phyloP scores from a whole-genome alignment of 2,888 invertebrate species.

The Parasteatoda lunata region DNA sequence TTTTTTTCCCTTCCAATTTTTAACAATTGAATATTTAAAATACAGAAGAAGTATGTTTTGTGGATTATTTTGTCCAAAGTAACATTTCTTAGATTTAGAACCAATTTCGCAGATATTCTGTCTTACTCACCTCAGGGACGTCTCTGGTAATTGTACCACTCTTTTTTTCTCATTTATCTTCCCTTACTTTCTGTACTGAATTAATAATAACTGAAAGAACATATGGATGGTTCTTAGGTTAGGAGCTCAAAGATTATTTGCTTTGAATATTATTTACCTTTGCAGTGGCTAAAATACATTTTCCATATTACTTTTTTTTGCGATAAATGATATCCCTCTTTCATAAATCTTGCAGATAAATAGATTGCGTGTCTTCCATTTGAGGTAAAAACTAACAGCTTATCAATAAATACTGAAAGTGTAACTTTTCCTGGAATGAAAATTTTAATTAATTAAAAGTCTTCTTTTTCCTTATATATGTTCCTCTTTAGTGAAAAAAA shows the following conservation, averaged over 20 bases:
- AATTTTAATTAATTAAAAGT: no score
- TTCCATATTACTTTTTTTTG: not conserved
- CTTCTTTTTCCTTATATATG: no score
- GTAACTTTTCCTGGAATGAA: no score
- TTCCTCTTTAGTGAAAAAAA: no score
- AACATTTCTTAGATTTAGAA: conserved; percentile 19
- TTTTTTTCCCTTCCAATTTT: no score
- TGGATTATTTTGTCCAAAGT: not conserved
- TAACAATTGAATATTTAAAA: no score
- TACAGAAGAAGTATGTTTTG: no score
- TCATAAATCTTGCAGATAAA: no score
- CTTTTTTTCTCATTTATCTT: conserved; percentile 54
- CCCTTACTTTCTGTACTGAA: conserved; percentile 42
- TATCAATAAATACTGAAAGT: no score
- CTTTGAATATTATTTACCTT: conserved; percentile 37
- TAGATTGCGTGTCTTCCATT: no score
- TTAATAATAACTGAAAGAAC: conserved; percentile 59
- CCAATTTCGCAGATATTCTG: conserved; percentile 42
- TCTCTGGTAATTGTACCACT: conserved; percentile 51
- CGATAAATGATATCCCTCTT: no score
- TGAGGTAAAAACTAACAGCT: no score
- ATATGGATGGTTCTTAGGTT: conserved; percentile 39
- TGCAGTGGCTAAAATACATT: not conserved
- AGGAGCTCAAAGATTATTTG: conserved; percentile 40
- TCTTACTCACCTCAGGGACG: conserved; percentile 33